phyloP scores from a whole-genome alignment of 2,888 invertebrate species.

The Ophion obscuratus region DNA sequence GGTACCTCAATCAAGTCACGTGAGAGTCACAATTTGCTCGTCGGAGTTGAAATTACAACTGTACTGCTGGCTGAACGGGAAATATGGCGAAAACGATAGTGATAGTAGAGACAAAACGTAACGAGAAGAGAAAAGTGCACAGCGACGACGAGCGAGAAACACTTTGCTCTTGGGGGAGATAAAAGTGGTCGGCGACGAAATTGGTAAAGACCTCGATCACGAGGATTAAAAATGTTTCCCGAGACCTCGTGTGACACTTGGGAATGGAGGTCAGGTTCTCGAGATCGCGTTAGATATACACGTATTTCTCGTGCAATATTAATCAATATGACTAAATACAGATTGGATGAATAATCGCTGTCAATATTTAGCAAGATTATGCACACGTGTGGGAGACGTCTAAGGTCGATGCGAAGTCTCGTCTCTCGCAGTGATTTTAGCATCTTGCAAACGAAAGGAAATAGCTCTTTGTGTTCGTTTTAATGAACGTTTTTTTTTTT shows the following conservation, averaged over 20 bases:
- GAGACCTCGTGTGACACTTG: constrained; percentile 42
- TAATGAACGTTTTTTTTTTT: too few species aligned
- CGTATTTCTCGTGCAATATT: neutral
- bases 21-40: constrained; percentile 23
- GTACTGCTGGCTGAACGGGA: neutral
- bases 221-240: constrained; percentile 36
- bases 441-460: neutral
- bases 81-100: neutral
- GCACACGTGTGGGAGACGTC: neutral
- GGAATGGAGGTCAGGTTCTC: constrained; percentile 41
- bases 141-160: constrained; percentile 16
- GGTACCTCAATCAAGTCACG: constrained; percentile 4
- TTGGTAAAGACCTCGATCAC: constrained; percentile 57
- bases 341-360: neutral
- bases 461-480: neutral
- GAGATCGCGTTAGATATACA: constrained; percentile 1
- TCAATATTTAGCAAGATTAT: neutral
- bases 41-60: neutral
- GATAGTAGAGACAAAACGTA: neutral
- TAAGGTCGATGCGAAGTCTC: neutral
- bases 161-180: constrained; percentile 1
- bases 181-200: constrained; percentile 40
- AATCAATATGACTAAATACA: neutral
- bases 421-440: neutral
- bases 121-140: constrained; percentile 6